phyloP scores from a whole-genome alignment of 2,888 invertebrate species.

The Aporophyla lueneburgensis region DNA sequence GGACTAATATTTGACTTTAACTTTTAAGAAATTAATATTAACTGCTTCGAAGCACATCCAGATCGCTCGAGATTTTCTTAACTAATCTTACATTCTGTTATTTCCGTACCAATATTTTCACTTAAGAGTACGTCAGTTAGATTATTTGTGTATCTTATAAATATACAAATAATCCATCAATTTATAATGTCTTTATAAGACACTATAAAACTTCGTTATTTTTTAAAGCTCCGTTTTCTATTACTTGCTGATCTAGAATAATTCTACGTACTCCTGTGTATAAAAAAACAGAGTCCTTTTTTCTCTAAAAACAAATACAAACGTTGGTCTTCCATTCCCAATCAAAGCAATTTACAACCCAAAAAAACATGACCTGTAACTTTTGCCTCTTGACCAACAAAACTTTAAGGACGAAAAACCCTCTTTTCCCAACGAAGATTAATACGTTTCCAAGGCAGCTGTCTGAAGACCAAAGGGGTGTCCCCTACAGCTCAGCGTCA shows the following conservation, averaged over 20 bases:
- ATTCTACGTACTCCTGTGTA: not conserved
- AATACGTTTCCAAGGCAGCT: conserved; percentile 71
- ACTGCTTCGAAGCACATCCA: not conserved
- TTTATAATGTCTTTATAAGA: too few relatives aligned
- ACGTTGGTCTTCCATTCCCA: conserved; percentile 4
- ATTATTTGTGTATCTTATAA: not conserved
- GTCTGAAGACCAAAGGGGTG: conserved; percentile 75
- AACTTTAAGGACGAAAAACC: conserved; percentile 65
- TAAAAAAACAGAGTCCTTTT: not conserved
- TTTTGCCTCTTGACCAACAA: conserved; percentile 56
- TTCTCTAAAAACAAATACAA: not conserved
- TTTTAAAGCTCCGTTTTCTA: not conserved
- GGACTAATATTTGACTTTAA: not conserved
- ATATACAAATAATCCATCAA: too few relatives aligned
- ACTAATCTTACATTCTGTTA: not conserved
- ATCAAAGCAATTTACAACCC: conserved; percentile 34
- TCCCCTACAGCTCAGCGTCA: conserved; percentile 74
- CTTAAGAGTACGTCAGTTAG: not conserved
- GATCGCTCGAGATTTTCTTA: not conserved
- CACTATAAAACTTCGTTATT: not conserved
- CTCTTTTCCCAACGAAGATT: conserved; percentile 58
- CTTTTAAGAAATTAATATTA: not conserved
- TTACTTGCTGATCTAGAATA: not conserved
- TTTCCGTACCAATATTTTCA: not conserved
- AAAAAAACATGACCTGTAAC: conserved; percentile 59